Percentiles rank a stretch among this genome's conserved stretches.
Conservation (phyloP, 2,888 invertebrate species). For the Nomada hirtipes region DNA sequence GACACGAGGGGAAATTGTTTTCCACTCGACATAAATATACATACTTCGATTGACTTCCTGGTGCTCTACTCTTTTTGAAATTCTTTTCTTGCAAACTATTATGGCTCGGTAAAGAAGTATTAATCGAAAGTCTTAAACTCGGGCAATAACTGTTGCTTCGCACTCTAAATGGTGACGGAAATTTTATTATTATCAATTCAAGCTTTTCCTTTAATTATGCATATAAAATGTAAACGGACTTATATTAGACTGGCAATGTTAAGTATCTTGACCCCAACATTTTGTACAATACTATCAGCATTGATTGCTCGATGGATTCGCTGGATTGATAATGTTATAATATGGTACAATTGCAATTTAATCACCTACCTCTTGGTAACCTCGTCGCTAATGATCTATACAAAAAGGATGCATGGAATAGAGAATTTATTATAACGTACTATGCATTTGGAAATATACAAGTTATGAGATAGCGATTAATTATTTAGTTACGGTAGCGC, state of each 20-base stretch:
- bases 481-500: conserved; percentile 50
- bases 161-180: neutral
- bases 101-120: neutral
- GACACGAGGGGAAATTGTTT: conserved; percentile 34
- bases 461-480: conserved; percentile 57
- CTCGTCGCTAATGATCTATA: conserved; percentile 12
- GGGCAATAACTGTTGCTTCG: too few species aligned
- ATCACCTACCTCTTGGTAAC: conserved; percentile 34
- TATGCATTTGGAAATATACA: conserved; percentile 70
- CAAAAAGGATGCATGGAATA: conserved; percentile 62
- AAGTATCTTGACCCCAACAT: neutral
- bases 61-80: neutral
- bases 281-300: too few species aligned
- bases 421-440: conserved; percentile 72
- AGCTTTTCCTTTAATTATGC: too few species aligned
- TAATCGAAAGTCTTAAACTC: neutral
- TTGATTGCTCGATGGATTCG: neutral
- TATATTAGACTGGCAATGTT: neutral
- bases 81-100: neutral
- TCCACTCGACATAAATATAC: conserved; percentile 16
- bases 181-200: neutral
- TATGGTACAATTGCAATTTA: neutral
- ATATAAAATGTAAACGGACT: neutral
- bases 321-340: neutral
- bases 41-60: conserved; percentile 24